Conservation (phyloP, 2,888 invertebrate genomes). For the Thecophora atra region DNA sequence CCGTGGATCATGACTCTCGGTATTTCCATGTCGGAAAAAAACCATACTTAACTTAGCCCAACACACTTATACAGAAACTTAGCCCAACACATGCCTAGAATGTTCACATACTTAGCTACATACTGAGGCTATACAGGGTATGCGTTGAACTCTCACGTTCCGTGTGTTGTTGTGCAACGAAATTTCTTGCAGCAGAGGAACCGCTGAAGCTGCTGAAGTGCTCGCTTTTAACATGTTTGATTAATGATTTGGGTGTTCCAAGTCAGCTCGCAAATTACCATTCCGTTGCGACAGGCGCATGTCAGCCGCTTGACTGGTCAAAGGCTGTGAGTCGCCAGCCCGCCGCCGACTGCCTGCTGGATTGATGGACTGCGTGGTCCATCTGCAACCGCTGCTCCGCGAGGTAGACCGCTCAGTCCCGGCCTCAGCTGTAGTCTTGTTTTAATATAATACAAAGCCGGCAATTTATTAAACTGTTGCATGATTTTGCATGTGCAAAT, state of each 20-base stretch:
- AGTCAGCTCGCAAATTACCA: constrained; percentile 55
- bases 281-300: constrained; percentile 57
- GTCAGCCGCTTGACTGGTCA: constrained; percentile 51
- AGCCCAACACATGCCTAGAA: neutral
- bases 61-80: constrained; percentile 6
- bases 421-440: constrained; percentile 23
- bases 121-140: neutral
- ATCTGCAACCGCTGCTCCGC: constrained; percentile 5
- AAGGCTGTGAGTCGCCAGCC: constrained; percentile 34
- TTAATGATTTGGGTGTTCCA: constrained; percentile 54
- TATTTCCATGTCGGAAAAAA: constrained; percentile 4
- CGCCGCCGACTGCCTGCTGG: constrained; percentile 14
- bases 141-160: constrained; percentile 38
- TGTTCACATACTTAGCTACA: neutral
- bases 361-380: constrained; percentile 30
- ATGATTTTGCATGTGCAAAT: constrained; percentile 50
- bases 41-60: too few species aligned
- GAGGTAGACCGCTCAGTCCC: constrained; percentile 17
- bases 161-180: constrained; percentile 20
- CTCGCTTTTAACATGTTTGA: constrained; percentile 49
- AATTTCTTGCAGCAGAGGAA: constrained; percentile 21
- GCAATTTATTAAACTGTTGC: constrained; percentile 42
- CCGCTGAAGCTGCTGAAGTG: constrained; percentile 31
- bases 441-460: constrained; percentile 43
- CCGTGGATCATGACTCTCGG: constrained; percentile 24